Evolutionary conservation across 2,888 invertebrate species (phyloP).

Genomic region (Liodrosophila aerea): DNA sequence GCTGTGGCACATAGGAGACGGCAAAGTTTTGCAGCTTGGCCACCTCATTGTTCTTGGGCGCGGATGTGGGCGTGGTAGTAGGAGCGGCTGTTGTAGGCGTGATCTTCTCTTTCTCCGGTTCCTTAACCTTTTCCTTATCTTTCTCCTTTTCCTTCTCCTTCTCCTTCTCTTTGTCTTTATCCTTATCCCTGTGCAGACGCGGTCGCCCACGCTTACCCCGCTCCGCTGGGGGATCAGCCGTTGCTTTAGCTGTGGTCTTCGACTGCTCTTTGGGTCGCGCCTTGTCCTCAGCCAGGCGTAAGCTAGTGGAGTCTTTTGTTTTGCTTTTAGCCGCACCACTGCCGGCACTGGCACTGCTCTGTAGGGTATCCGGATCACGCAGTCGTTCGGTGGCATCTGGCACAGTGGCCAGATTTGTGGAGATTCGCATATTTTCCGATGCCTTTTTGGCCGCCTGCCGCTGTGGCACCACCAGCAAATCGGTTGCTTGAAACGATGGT

Average conservation of each 20-base stretch:
- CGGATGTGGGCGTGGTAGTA: constrained; percentile 7
- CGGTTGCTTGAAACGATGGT: constrained; percentile 84
- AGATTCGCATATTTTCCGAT: constrained; percentile 90
- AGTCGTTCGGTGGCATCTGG: constrained; percentile 54
- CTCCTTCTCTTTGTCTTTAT: constrained; percentile 28
- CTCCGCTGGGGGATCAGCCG: constrained; percentile 59
- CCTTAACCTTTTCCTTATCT: constrained; percentile 51
- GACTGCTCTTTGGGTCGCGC: constrained; percentile 56
- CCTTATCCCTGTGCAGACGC: constrained; percentile 70
- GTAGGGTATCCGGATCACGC: constrained; percentile 47
- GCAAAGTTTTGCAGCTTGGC: constrained; percentile 83
- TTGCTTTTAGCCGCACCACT: constrained; percentile 80
- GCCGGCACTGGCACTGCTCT: constrained; percentile 9
- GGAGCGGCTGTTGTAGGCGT: neutral
- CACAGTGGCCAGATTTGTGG: constrained; percentile 83
- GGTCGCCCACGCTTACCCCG: constrained; percentile 81
- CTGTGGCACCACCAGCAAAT: constrained; percentile 92
- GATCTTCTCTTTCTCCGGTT: constrained; percentile 33
- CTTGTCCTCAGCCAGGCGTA: constrained; percentile 51
- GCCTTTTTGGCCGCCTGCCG: constrained; percentile 95
- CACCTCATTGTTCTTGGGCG: constrained; percentile 77
- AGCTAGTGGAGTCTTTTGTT: constrained; percentile 23
- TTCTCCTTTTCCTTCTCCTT: constrained; percentile 20
- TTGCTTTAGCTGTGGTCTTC: constrained; percentile 55
- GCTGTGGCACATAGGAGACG: constrained; percentile 92